Evolutionary conservation across 2,113 vertebrate species (phyloP).

Genomic region (Phyllostomus hastatus): DNA sequence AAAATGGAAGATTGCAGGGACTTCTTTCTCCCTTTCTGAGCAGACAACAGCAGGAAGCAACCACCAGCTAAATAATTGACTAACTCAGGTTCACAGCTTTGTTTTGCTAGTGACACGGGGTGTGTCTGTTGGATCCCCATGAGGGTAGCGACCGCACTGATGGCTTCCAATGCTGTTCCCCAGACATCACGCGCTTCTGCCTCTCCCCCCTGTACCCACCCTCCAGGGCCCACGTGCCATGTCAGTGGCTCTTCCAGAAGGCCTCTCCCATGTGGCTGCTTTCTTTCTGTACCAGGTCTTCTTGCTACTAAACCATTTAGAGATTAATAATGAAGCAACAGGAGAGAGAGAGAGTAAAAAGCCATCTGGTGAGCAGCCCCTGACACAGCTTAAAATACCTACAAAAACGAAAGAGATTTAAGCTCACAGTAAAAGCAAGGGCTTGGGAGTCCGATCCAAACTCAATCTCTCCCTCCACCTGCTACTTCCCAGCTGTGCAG

Average conservation of each 20-base stretch:
- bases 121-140: background rate
- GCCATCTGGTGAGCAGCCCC: slow-evolving; percentile 60
- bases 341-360: slow-evolving; percentile 64
- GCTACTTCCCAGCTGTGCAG: background rate
- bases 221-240: background rate
- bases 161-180: background rate
- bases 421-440: background rate
- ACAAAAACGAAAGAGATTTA: slow-evolving; percentile 19
- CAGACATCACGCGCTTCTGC: background rate
- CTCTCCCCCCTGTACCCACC: background rate
- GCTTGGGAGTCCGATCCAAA: background rate
- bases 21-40: background rate
- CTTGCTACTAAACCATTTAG: slow-evolving; percentile 55
- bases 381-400: slow-evolving; percentile 62
- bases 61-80: background rate
- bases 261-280: background rate
- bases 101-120: background rate
- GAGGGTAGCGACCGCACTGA: background rate
- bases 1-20: background rate
- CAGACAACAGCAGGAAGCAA: background rate
- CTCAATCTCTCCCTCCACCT: background rate
- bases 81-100: background rate
- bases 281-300: slow-evolving; percentile 23
- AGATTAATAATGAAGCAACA: slow-evolving; percentile 69
- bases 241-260: slow-evolving; percentile 39